Evolutionary conservation across 2,888 invertebrate species (phyloP), one percentile per base, ranked within the genome.

Genomic region (Sphecodes monilicornis): DNA sequence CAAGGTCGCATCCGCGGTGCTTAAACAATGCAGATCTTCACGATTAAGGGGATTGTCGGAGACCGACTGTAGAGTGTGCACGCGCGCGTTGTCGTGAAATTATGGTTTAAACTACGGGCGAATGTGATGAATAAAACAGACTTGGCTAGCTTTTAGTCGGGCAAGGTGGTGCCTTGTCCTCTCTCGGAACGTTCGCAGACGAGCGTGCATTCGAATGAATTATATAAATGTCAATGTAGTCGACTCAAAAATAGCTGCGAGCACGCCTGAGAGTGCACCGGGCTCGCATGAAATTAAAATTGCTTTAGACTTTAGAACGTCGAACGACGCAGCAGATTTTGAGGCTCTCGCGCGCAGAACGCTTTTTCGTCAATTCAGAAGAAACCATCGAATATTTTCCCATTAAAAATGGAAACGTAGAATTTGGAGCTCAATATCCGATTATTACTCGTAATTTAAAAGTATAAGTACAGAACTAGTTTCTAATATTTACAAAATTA

Each of bases 41-140:
- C 80, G 83, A 89, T 89, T 89, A 87, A 86, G 76, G 66, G 81
- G 83, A 68, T 80, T 82, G 68, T 77, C 82, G n/a, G 66, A n/a
- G 39, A 39, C 72, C 78, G 76, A 80, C 74, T 75, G 78, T 22
- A 22, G 36, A 36, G 32, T 64, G 32, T 71, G 81, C 82, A 72
- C 80, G 82, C 76, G 78, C 75, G 71, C 66, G 57, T 29, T 41
- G 64, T 76, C 72, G 78, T 22, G 88, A 87, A 89, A 89, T 88
- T 87, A 78, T 79, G 60, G 74, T 72, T 82, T 81, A 89, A 80
- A 82, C 71, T 76, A 66, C 80, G n/a, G 66, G 69, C 73, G 81
- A 79, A 69, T 69, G 72, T 64, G 81, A 88, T 86, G 88, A 88
- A 84, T 86, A 86, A 89, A 81, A 78, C 80, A 80, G 78, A 16